These are phyloP conservation scores for Monochamus saltuarius DNA, from an alignment of 1,140 invertebrate genomes.

Conservation along the genomic window DNA sequence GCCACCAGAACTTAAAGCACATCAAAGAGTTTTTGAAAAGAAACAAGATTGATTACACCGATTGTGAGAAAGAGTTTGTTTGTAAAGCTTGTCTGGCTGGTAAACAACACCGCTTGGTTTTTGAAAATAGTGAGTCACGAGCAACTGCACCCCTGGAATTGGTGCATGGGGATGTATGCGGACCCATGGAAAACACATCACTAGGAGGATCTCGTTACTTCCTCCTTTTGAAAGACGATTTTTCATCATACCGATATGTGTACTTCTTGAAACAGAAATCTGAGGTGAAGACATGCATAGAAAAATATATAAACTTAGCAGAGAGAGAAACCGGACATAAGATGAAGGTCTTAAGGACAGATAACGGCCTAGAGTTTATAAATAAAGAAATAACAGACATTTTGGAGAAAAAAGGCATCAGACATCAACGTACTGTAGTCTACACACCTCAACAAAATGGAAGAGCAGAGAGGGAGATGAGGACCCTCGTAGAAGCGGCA, in stretches of 20 bases:
- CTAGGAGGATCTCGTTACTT: conserved; percentile 46
- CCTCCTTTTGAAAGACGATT: conserved; percentile 47
- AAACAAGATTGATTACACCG: conserved; percentile 7
- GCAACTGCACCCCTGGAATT: conserved; percentile 9
- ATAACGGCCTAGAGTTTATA: conserved; percentile 53
- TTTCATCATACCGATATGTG: conserved; percentile 33
- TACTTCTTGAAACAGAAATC: conserved; percentile 40
- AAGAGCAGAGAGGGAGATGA: conserved; percentile 50
- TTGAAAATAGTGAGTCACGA: conserved; percentile 5
- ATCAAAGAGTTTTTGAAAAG: background rate
- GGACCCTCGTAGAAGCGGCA: conserved; percentile 53
- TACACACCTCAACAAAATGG: conserved; percentile 57
- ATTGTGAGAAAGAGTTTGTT: conserved; percentile 8
- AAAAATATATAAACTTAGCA: conserved; percentile 45
- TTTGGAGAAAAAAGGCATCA: conserved; percentile 39
- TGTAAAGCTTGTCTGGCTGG: conserved; percentile 13
- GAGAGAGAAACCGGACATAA: conserved; percentile 45
- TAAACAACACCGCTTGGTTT: conserved; percentile 7
- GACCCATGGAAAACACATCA: conserved; percentile 42
- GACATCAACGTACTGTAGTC: conserved; percentile 46
- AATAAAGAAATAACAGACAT: conserved; percentile 47
- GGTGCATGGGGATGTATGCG: conserved; percentile 46
- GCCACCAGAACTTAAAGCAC: background rate
- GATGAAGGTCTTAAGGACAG: conserved; percentile 49
- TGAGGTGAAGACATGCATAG: conserved; percentile 28